A percentile compares a stretch with the other conserved stretches of the same genome.
Conservation (phyloP, 2,113 vertebrate species). For the Macquaria australasica region DNA sequence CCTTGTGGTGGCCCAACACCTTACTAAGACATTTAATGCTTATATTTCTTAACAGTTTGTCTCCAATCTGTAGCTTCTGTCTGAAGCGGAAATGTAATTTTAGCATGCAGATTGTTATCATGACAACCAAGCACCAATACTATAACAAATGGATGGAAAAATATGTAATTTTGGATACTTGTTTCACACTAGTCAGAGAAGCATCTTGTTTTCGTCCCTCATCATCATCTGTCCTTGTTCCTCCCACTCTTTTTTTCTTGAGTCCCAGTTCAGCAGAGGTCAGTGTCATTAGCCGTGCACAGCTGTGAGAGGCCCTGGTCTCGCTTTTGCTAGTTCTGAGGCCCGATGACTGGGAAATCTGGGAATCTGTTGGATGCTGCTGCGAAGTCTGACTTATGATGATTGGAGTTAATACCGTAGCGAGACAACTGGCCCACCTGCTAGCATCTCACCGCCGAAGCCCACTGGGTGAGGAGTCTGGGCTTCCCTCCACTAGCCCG, state of each 20-base stretch:
- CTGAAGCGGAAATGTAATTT: not conserved
- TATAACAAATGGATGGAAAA: no score
- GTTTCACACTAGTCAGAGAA: not conserved
- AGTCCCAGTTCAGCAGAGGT: slow-evolving; percentile 55
- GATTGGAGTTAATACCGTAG: slow-evolving; percentile 67
- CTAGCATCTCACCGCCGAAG: slow-evolving; percentile 19
- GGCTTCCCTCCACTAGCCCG: slow-evolving; percentile 38
- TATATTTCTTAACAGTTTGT: not conserved
- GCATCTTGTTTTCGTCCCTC: slow-evolving; percentile 48
- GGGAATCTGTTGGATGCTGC: slow-evolving; percentile 70
- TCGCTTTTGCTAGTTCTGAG: not conserved
- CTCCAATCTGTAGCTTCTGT: no score
- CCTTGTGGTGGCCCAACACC: not conserved
- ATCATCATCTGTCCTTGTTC: slow-evolving; percentile 1
- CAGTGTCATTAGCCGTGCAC: slow-evolving; percentile 71
- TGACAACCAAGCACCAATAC: no score
- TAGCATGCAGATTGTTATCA: not conserved
- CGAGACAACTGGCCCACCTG: slow-evolving; percentile 72
- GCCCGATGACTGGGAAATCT: slow-evolving; percentile 69
- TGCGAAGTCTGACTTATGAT: slow-evolving; percentile 68
- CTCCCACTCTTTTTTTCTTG: slow-evolving; percentile 27
- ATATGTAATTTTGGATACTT: no score
- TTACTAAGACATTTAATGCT: not conserved
- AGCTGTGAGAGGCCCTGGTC: slow-evolving; percentile 68
- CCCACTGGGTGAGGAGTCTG: slow-evolving; percentile 38